Evolutionary conservation across 2,113 vertebrate genomes (phyloP), one percentile per base, ranked within the genome.

Genomic region (Telmatochromis brichardi): DNA sequence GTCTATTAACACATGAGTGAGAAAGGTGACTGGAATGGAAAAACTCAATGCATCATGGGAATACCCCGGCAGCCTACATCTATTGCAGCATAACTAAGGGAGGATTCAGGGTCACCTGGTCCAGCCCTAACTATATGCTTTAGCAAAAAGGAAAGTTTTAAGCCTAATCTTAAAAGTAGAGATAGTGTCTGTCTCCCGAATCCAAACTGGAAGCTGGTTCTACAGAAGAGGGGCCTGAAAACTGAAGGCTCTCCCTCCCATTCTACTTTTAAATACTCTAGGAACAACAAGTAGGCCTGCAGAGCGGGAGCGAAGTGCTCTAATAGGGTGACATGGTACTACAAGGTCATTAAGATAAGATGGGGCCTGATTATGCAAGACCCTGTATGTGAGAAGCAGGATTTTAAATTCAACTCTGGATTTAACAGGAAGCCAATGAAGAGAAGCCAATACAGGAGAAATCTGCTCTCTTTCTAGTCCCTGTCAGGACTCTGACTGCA

Each of bases 401-500:
- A 51, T 51, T 51, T 51, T n/a, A 5, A 53, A n/a, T n/a, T n/a
- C 50, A 51, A 51, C 0, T 51, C 8, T 51, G 15, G 47, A 51
- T 51, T 51, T 51, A 51, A 53, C 50, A 53, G 50, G 9, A 3
- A 53, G 50, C 50, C 19, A 53, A n/a, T n/a, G 19, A 58, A 58
- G 57, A 0, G 55, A 10, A 60, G 28, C 58, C 57, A 19, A 33
- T 0, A 63, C 2, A 19, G 58, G 15, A 63, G 9, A 63, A 63
- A 63, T 33, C 5, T 63, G 58, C 28, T 63, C 58, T 33, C 28
- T 33, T 63, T 1, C 15, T 63, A 1, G 58, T 63, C 58, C 4
- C 58, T 7, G 58, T 35, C 58, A 7, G 31, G 1, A 65, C 17
- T 65, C 0, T 63, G 0, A 0, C 60, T 65, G 31, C 31, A 35